phyloP scores from a whole-genome alignment of 2,113 vertebrate genomes.

The Nyctibius bracteatus region DNA sequence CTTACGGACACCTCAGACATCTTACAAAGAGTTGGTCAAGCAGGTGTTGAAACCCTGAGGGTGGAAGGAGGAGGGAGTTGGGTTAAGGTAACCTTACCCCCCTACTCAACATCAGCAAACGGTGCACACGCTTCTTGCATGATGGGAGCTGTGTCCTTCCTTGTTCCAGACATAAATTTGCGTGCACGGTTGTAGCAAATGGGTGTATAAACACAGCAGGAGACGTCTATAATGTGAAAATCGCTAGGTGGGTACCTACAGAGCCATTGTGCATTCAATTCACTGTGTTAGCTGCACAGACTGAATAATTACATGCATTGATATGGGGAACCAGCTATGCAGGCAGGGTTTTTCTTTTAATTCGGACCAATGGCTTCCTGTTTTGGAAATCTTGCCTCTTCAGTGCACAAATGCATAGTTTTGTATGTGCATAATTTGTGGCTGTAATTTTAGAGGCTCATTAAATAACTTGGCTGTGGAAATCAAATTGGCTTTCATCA shows the following conservation, averaged over 20 bases:
- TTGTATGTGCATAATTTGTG: constrained; percentile 69
- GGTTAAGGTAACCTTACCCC: neutral
- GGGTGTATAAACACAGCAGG: neutral
- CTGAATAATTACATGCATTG: constrained; percentile 33
- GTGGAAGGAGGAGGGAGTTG: neutral
- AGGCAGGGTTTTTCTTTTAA: constrained; percentile 52
- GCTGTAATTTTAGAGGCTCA: constrained; percentile 68
- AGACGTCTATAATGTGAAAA: neutral
- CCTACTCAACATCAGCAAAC: neutral
- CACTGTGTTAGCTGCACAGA: neutral
- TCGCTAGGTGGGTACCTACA: neutral
- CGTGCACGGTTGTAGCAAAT: neutral
- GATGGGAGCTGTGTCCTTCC: neutral
- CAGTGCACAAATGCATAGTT: constrained; percentile 61
- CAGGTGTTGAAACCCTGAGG: neutral
- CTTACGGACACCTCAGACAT: neutral
- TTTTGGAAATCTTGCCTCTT: constrained; percentile 64
- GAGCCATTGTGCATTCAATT: constrained; percentile 37
- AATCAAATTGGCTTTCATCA: constrained; percentile 66
- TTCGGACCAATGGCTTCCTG: constrained; percentile 54
- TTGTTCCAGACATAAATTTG: neutral
- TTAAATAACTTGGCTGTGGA: constrained; percentile 70
- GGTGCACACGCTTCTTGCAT: rapidly evolving
- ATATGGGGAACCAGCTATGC: neutral
- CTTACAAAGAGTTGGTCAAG: neutral